These are phyloP conservation scores for Plectropomus leopardus DNA, from an alignment of 2,113 vertebrate species.

Conservation along the genomic window DNA sequence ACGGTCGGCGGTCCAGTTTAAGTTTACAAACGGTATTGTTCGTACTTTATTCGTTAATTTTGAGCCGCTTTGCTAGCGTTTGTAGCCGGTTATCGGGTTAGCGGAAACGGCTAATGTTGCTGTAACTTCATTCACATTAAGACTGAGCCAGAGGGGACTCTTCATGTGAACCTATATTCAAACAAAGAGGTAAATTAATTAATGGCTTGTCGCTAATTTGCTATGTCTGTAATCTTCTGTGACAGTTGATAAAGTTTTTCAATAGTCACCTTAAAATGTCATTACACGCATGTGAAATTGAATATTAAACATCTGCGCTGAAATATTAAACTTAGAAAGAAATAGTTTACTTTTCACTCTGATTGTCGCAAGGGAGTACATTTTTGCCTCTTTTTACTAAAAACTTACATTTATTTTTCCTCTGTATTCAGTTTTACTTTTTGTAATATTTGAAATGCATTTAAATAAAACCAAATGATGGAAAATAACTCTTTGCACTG, in stretches of 20 bases:
- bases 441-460: too few relatives aligned
- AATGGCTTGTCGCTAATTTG: background rate
- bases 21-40: background rate
- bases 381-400: too few relatives aligned
- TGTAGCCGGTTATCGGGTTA: conserved; percentile 14
- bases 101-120: conserved; percentile 1
- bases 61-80: conserved; percentile 10
- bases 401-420: too few relatives aligned
- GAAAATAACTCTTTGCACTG: background rate
- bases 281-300: background rate
- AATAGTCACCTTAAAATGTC: too few relatives aligned
- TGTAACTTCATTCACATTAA: conserved; percentile 1
- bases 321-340: too few relatives aligned
- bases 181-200: background rate
- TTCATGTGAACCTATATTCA: background rate
- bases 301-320: too few relatives aligned
- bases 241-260: background rate
- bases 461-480: background rate
- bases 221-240: background rate
- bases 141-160: background rate
- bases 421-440: too few relatives aligned
- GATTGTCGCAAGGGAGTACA: background rate
- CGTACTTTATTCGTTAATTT: background rate
- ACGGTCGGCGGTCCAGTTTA: background rate
- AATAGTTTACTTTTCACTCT: too few relatives aligned